Base-by-base conservation (phyloP, 2,797 vertebrate genomes). In the Sternotherus odoratus region DNA sequence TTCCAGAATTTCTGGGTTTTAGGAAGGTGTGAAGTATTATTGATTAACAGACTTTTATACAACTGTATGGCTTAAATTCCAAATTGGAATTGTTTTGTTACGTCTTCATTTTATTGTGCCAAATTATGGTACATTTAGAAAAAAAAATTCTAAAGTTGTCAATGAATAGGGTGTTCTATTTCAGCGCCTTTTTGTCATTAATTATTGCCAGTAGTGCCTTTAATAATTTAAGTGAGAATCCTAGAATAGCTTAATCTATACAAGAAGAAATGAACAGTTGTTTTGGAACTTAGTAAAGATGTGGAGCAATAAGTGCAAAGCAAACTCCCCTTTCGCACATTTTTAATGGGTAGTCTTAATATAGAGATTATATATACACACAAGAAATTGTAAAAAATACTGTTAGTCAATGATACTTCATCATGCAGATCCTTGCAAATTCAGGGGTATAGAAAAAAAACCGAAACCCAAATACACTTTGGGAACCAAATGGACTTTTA, bases 21-120 rank as follows among this genome's bases (percentile, higher is more conserved):
- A 98, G 98, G 98, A 98, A 97, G 92, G 97, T 96, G 98, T 97
- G 98, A 96, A 92, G 98, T 99, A 99, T 99, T 98, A 98, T 99
- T 98, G 99, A 98, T 98, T 98, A 98, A 97, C 98, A 98, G 99
- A 99, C 99, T 99, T 99, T 99, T 99, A 97, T 98, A 98, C 99
- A 99, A 99, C 97, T 97, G 98, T 98, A 95, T 98, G 98, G 95
- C 98, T 99, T 98, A 99, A 99, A 99, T 99, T 99, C 99, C 99
- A 99, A 99, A 99, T 99, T 99, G 99, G 99, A 99, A 99, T 99
- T 99, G 98, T 98, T 99, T 98, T 98, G 98, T 99, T 99, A 99
- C 99, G 98, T 98, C 98, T 99, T 98, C 95, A 97, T 99, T 99
- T 97, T 99, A 99, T 99, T 97, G 99, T 99, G 99, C 99, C 99